A percentile compares a stretch with the other conserved stretches of the same genome.
Evolutionary conservation across 1,140 invertebrate genomes (phyloP).

Genomic region (Drosophila kanapiae): DNA sequence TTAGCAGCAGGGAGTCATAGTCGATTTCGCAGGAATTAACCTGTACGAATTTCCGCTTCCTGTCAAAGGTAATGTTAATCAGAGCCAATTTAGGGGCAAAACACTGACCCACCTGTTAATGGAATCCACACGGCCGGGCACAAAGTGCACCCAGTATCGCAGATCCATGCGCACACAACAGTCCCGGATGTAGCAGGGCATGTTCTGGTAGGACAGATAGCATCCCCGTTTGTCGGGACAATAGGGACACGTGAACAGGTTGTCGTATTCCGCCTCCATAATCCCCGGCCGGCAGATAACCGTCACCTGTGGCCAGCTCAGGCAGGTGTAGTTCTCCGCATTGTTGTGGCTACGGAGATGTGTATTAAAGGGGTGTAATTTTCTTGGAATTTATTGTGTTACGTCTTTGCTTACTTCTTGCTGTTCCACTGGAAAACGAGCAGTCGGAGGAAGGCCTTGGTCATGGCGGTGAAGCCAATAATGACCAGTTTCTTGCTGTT

Average conservation of each 20-base stretch:
- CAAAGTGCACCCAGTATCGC: slow-evolving; percentile 64
- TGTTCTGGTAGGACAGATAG: slow-evolving; percentile 44
- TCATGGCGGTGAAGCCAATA: slow-evolving; percentile 50
- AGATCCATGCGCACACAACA: slow-evolving; percentile 63
- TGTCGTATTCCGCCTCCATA: slow-evolving; percentile 70
- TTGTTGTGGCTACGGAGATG: slow-evolving; percentile 41
- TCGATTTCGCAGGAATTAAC: slow-evolving; percentile 59
- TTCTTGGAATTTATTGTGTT: neutral
- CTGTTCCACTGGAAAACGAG: slow-evolving; percentile 69
- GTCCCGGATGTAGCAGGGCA: slow-evolving; percentile 58
- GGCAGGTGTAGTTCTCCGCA: slow-evolving; percentile 51
- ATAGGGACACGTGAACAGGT: slow-evolving; percentile 52
- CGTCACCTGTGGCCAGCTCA: slow-evolving; percentile 50
- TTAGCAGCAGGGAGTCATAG: slow-evolving; percentile 67
- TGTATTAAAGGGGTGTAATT: neutral
- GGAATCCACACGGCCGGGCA: slow-evolving; percentile 39
- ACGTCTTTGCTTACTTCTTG: slow-evolving; percentile 47
- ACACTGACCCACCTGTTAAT: slow-evolving; percentile 48
- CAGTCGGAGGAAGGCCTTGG: slow-evolving; percentile 65
- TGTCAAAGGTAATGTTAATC: neutral
- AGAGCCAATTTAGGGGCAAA: too few species aligned
- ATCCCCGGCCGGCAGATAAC: slow-evolving; percentile 54
- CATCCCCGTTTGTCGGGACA: slow-evolving; percentile 32
- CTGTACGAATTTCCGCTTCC: slow-evolving; percentile 49
- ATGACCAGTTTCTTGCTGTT: slow-evolving; percentile 56